These are phyloP conservation scores for Prionailurus bengalensis DNA, from an alignment of 2,113 vertebrate genomes.

Conservation along the genomic window DNA sequence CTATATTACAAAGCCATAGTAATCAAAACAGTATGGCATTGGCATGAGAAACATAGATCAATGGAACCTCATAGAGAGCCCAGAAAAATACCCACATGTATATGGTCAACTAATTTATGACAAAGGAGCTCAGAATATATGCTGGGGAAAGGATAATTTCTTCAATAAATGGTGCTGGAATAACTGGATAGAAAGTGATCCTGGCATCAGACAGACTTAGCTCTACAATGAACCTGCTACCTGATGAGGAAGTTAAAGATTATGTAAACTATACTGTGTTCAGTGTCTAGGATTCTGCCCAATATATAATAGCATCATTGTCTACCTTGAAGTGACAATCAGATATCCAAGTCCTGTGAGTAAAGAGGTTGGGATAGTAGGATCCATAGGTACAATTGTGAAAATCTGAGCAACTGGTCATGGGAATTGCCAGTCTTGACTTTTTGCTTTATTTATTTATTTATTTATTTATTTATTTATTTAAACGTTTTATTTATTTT, in stretches of 20 bases:
- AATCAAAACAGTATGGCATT: neutral
- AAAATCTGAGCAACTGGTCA: neutral
- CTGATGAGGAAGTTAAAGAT: neutral
- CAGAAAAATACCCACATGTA: neutral
- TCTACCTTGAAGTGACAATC: neutral
- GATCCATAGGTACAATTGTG: neutral
- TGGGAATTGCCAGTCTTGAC: neutral
- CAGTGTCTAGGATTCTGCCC: neutral
- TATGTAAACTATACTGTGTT: neutral
- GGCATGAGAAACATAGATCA: neutral
- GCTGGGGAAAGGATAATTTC: neutral
- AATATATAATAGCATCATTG: neutral
- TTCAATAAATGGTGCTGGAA: neutral
- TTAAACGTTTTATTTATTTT: too few relatives aligned
- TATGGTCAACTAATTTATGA: neutral
- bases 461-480: too few relatives aligned
- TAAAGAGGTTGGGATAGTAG: neutral
- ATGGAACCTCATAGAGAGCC: neutral
- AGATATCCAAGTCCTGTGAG: neutral
- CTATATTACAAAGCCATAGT: neutral
- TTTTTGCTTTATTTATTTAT: neutral
- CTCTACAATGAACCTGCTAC: neutral
- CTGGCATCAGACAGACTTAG: neutral
- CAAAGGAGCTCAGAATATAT: neutral
- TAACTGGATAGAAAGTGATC: neutral